Evolutionary conservation across 1,140 invertebrate species (phyloP).

Genomic region (Lepidostoma basale): DNA sequence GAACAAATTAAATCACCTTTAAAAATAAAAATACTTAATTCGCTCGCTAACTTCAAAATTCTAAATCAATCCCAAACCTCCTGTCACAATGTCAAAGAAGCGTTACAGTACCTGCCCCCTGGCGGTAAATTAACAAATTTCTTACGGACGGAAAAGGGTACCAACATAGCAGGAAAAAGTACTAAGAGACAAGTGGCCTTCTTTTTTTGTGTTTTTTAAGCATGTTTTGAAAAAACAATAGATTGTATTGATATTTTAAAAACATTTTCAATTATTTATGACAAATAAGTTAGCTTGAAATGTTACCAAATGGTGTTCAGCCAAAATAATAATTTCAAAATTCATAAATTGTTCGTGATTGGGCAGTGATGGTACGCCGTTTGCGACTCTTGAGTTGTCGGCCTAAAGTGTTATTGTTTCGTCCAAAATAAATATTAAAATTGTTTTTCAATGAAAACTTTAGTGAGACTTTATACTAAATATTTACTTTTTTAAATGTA

Average conservation of each 20-base stretch:
- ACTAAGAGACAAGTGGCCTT: conserved; percentile 12
- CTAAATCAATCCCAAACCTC: conserved; percentile 11
- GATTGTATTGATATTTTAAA: not conserved
- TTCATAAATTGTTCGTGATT: conserved; percentile 29
- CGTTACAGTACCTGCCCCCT: not conserved
- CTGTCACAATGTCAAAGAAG: conserved; percentile 4
- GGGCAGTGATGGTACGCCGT: conserved; percentile 7
- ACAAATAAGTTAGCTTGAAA: not conserved
- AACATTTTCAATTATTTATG: not conserved
- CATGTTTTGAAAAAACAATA: not conserved
- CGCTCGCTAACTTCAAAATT: not conserved
- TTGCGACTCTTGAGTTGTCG: not conserved
- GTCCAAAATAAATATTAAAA: not conserved
- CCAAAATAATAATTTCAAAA: conserved; percentile 23
- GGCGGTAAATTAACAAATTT: conserved; percentile 1
- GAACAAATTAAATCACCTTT: conserved; percentile 24
- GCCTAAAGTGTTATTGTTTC: not conserved
- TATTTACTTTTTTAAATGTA: conserved; percentile 42
- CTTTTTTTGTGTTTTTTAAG: conserved; percentile 12
- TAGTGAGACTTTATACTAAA: not conserved
- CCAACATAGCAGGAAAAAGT: conserved; percentile 24
- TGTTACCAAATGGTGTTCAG: not conserved
- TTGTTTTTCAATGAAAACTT: not conserved
- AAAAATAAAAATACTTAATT: conserved; percentile 8
- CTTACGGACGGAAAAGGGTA: not conserved